These are phyloP conservation scores for Malurus melanocephalus DNA, from an alignment of 2,113 vertebrate genomes.

Conservation along the genomic window DNA sequence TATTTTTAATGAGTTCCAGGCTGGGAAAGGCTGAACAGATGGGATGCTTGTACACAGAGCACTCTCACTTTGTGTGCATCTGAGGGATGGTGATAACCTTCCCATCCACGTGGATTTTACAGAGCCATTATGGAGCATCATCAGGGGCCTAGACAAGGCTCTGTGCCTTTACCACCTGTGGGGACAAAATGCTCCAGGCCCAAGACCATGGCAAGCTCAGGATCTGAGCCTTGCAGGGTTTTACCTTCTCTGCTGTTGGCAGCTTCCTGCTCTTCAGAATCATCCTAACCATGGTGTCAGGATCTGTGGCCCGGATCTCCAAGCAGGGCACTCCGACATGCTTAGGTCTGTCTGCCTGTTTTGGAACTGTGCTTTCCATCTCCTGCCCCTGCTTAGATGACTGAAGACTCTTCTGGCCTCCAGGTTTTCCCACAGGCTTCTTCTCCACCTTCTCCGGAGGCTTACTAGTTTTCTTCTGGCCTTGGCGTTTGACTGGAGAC, in stretches of 20 bases:
- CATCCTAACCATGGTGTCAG: slow-evolving; percentile 1
- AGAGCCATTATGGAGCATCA: not conserved
- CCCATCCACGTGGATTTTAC: not conserved
- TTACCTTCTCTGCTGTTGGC: slow-evolving; percentile 76
- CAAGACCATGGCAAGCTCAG: not conserved
- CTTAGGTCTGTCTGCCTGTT: not conserved
- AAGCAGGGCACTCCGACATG: slow-evolving; percentile 71
- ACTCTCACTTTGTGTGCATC: not conserved
- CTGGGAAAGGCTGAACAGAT: not conserved
- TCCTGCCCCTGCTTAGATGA: slow-evolving; percentile 20
- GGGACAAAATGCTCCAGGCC: not conserved
- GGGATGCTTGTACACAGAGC: not conserved
- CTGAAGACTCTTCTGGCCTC: not conserved
- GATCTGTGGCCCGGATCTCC: slow-evolving; percentile 60
- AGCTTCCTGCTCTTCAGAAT: slow-evolving; percentile 67
- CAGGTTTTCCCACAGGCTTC: slow-evolving; percentile 47
- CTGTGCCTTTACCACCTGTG: not conserved
- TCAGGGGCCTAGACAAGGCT: not conserved
- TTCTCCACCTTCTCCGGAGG: slow-evolving; percentile 58
- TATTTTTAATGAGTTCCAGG: not conserved
- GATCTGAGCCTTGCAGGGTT: not conserved
- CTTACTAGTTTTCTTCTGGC: not conserved
- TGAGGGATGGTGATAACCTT: not conserved
- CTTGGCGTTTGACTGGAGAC: accelerated
- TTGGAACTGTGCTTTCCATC: not conserved